phyloP scores from a whole-genome alignment of 2,113 vertebrate species.

The Fulmarus glacialis region DNA sequence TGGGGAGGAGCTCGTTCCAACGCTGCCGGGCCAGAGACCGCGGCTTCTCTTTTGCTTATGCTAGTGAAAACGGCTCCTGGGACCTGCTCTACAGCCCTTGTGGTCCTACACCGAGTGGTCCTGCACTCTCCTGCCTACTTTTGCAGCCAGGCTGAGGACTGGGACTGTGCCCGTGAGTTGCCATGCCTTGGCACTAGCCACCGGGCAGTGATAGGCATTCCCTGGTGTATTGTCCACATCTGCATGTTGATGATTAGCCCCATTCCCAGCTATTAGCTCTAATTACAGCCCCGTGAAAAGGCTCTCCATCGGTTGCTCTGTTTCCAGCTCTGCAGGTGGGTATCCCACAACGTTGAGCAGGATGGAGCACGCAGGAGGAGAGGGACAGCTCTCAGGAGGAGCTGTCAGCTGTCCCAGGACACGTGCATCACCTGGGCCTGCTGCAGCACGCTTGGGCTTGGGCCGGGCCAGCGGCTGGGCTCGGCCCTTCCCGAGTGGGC shows the following conservation, averaged over 20 bases:
- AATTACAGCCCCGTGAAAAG: neutral
- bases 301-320: neutral
- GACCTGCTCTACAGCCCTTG: neutral
- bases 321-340: neutral
- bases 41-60: fast-evolving
- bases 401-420: neutral
- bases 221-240: fast-evolving
- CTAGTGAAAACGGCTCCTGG: neutral
- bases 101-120: neutral
- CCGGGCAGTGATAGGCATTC: fast-evolving
- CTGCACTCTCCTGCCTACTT: neutral
- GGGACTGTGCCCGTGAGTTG: neutral
- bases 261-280: neutral
- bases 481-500: neutral
- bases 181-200: neutral
- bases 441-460: neutral
- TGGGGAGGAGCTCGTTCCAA: neutral
- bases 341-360: fast-evolving
- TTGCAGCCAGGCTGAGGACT: neutral
- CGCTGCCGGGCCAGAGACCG: fast-evolving
- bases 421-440: neutral
- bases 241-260: neutral
- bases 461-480: neutral
- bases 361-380: neutral
- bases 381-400: neutral